Base-by-base conservation (phyloP, 2,888 invertebrate species). In the Eupeodes latifasciatus region DNA sequence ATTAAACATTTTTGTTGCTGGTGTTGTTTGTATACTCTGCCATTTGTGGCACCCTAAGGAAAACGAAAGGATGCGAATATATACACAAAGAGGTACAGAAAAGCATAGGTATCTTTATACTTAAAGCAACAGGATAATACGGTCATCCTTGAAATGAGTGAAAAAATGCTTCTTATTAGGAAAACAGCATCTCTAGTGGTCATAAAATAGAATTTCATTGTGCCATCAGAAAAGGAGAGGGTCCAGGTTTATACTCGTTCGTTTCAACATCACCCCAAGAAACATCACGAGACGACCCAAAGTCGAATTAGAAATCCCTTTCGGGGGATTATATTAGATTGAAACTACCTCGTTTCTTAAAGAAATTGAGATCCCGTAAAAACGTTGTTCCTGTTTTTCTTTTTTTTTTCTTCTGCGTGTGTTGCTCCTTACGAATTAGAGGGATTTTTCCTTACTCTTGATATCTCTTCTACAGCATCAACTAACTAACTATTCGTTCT, bases 291-390 rank as follows among this genome's bases (percentile, higher is more conserved):
- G 6, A 36, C 36, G 7, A 57, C 81, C 87, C 77, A 53, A 66
- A 88, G 88, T 88, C 90, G 90, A 91, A 91, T 91, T 91, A 91
- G 90, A 88, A 89, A 90, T 91, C 89, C 91, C 91, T 90, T 91
- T 90, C 89, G 91, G 91, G 90, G 91, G 91, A 91, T 90, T 91
- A 90, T 86, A 86, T 85, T 85, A 89, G 89, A 89, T 86, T 86
- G 86, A 83, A 86, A 89, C 85, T 86, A 82, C 82, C 76, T 89
- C 81, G 76, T 86, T 89, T 81, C 86, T 86, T 86, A 76, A 86
- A 89, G 89, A 80, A 83, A 85, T 82, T 85, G 87, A 72, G 89
- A 75, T 83, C 85, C 84, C n/a, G 57, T 59, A 87, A 89, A 89
- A 90, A 90, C 80, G 80, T 86, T 77, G 69, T 44, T 62, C 34